Conservation (phyloP, 2,797 vertebrate genomes). For the Platyrinchus mystaceus region DNA sequence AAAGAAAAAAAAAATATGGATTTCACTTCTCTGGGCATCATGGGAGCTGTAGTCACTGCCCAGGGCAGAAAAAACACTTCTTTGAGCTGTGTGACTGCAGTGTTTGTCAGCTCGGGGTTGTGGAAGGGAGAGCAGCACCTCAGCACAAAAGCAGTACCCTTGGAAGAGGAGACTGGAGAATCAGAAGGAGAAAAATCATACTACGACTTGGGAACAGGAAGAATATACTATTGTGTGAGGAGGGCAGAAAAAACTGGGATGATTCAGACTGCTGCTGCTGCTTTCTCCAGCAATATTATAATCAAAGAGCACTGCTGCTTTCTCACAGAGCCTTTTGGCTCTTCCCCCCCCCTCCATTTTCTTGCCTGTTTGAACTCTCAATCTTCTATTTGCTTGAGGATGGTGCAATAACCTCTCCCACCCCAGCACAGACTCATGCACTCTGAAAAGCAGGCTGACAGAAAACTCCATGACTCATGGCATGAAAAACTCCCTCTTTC, state of each 20-base stretch:
- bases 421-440: not conserved
- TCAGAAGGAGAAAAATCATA: not conserved
- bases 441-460: not conserved
- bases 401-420: not conserved
- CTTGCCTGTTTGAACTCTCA: not conserved
- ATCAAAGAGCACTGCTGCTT: not conserved
- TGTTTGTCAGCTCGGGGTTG: fast-evolving
- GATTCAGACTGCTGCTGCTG: not conserved
- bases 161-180: fast-evolving
- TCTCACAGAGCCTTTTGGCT: not conserved
- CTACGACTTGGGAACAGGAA: not conserved
- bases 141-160: not conserved
- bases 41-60: conserved; percentile 44
- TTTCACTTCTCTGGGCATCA: not conserved
- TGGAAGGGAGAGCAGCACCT: not conserved
- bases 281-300: not conserved
- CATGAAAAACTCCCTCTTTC: not conserved
- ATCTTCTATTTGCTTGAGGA: not conserved
- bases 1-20: not conserved
- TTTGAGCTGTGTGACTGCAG: not conserved
- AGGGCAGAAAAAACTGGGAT: not conserved
- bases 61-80: not conserved
- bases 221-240: no score
- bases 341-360: not conserved
- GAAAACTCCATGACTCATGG: not conserved